These are phyloP conservation scores for Paradisaea rubra DNA, from an alignment of 2,113 vertebrate species.

Conservation along the genomic window DNA sequence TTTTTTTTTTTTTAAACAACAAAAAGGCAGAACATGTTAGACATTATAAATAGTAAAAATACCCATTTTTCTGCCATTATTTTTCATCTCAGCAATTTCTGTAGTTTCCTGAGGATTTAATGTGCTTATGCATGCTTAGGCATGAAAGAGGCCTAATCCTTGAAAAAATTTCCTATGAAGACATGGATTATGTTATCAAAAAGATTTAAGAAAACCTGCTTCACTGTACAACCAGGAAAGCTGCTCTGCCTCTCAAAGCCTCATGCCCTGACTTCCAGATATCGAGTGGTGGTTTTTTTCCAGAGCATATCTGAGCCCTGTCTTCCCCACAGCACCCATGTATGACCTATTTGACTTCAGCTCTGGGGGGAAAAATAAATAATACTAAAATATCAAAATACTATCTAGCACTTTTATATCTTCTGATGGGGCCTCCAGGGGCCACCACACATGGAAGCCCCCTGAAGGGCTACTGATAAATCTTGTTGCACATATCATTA, in stretches of 20 bases:
- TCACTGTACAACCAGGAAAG: neutral
- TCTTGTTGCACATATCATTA: neutral
- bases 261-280: neutral
- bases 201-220: conserved; percentile 6
- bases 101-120: conserved; percentile 24
- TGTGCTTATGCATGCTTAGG: conserved; percentile 4
- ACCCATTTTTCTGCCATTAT: neutral
- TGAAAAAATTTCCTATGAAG: conserved; percentile 1
- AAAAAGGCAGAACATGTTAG: neutral
- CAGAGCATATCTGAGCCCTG: neutral
- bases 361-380: rapidly evolving
- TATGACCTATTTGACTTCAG: neutral
- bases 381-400: neutral
- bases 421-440: neutral
- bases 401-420: neutral
- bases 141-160: conserved; percentile 16
- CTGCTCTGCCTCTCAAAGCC: neutral
- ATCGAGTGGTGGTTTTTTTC: rapidly evolving
- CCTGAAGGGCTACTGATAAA: neutral
- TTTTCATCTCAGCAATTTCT: neutral
- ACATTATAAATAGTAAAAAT: neutral
- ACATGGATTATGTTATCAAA: conserved; percentile 28
- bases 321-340: neutral
- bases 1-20: neutral
- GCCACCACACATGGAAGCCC: rapidly evolving